A percentile compares a stretch with the other conserved stretches of the same genome.
Conservation (phyloP, 2,113 vertebrate species). For the Sander vitreus region DNA sequence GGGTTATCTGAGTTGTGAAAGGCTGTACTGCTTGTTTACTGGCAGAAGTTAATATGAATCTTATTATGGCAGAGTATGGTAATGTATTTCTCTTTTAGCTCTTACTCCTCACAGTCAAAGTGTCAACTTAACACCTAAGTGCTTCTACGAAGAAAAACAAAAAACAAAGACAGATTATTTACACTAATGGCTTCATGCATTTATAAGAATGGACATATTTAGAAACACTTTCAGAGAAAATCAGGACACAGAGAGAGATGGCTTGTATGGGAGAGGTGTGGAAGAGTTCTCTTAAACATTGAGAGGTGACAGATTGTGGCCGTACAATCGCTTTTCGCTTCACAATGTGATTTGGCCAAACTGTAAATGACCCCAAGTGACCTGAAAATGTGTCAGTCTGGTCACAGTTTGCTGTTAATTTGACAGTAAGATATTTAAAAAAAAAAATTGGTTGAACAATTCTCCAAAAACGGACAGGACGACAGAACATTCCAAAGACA, state of each 20-base stretch:
- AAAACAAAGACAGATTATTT: conserved; percentile 35
- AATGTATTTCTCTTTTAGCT: not conserved
- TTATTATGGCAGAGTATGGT: not conserved
- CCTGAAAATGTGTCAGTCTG: conserved; percentile 7
- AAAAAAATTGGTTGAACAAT: conserved; percentile 16
- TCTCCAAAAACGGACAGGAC: conserved; percentile 8
- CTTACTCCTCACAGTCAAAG: conserved; percentile 13
- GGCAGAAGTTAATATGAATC: not conserved
- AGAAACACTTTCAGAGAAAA: conserved; percentile 20
- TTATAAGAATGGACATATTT: conserved; percentile 25
- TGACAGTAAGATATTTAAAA: not conserved
- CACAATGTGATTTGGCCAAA: conserved; percentile 37
- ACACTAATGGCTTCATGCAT: conserved; percentile 72
- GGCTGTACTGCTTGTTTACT: conserved; percentile 9
- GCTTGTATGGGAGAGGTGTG: conserved; percentile 5
- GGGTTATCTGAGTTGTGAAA: not conserved
- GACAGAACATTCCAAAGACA: conserved; percentile 43
- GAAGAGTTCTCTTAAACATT: not conserved
- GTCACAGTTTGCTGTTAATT: conserved; percentile 35
- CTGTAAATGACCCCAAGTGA: conserved; percentile 11
- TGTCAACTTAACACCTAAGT: conserved; percentile 29
- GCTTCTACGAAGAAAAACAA: not conserved
- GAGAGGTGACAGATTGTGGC: conserved; percentile 31
- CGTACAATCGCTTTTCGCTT: conserved; percentile 31
- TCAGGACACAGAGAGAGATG: not conserved